Base-by-base conservation (phyloP, 1,140 invertebrate genomes). In the Aphelinus certus region DNA sequence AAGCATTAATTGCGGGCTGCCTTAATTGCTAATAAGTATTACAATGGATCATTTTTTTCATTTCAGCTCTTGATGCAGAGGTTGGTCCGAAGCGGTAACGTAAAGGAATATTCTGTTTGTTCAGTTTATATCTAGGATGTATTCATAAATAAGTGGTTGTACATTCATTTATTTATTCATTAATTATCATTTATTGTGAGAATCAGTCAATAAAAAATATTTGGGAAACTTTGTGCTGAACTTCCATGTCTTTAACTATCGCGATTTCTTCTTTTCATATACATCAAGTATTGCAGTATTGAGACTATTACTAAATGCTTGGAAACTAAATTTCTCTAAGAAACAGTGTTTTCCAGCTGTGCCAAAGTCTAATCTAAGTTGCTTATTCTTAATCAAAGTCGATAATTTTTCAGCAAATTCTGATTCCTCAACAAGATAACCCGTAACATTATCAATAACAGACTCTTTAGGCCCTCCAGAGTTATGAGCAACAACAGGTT, bases 381-480 rank as follows among this genome's bases (percentile, higher is more conserved):
- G 86, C 45, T 90, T 88, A 78, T 91, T 88, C 55, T 82, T 78
- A 0, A 94, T 87, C 75, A 97, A 90, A 78, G 90, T 90, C 42
- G 89, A 83, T 92, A 99, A 96, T 47, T 93, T 93, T 56, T 90
- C 86, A 5, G 94, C 92, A 89, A 99, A 98, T 71, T 90, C 89
- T 72, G 92, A 87, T 43, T 91, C 87, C 42, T 87, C 89, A 82
- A 95, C 95, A 3, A 99, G 88, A 84, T 92, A 99, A 6, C 98
- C 98, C 3, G 97, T 99, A 4, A 92, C 88, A n/a, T 91, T 91
- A 88, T 98, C 88, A 0, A 94, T 89, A 63, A 99, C 90, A 0
- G 98, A 99, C 88, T 99, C 98, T 3, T 91, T 92, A 0, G 98
- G 98, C 1, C 98, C 98, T 48, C 98, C 98, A 84, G 93, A 96